Percentiles rank a stretch among this genome's conserved stretches.
Conservation (phyloP, 2,888 invertebrate genomes). For the Cordilura impudica region DNA sequence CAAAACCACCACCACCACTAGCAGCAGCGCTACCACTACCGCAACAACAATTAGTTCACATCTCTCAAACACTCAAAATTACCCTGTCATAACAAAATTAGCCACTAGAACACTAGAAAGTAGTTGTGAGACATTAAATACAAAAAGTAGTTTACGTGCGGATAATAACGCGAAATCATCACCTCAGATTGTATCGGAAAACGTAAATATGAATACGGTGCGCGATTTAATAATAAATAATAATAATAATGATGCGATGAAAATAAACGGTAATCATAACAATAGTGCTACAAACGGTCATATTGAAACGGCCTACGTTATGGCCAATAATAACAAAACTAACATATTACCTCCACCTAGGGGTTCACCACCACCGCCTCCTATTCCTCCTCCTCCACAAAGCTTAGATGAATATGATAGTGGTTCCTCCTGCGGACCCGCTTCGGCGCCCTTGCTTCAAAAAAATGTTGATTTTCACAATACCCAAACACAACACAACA, state of each 20-base stretch:
- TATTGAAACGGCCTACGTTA: constrained; percentile 37
- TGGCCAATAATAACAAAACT: constrained; percentile 39
- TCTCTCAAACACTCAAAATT: constrained; percentile 54
- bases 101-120: constrained; percentile 41
- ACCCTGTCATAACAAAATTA: constrained; percentile 38
- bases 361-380: constrained; percentile 47
- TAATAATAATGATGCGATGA: constrained; percentile 21
- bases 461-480: constrained; percentile 48
- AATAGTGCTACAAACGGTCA: constrained; percentile 54
- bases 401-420: constrained; percentile 23
- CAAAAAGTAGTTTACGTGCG: constrained; percentile 65
- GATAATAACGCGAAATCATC: constrained; percentile 61
- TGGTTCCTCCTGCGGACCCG: constrained; percentile 17
- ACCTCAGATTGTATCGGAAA: constrained; percentile 52
- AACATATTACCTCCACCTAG: constrained; percentile 29
- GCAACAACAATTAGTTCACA: constrained; percentile 30
- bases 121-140: constrained; percentile 54
- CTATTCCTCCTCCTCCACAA: constrained; percentile 46
- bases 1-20: background rate
- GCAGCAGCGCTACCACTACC: constrained; percentile 6
- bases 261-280: constrained; percentile 58
- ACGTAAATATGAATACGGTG: constrained; percentile 73
- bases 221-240: constrained; percentile 73
- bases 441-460: constrained; percentile 46
- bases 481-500: constrained; percentile 36